These are phyloP conservation scores for Cyrtonyx montezumae DNA, from an alignment of 2,113 vertebrate genomes.

Conservation along the genomic window DNA sequence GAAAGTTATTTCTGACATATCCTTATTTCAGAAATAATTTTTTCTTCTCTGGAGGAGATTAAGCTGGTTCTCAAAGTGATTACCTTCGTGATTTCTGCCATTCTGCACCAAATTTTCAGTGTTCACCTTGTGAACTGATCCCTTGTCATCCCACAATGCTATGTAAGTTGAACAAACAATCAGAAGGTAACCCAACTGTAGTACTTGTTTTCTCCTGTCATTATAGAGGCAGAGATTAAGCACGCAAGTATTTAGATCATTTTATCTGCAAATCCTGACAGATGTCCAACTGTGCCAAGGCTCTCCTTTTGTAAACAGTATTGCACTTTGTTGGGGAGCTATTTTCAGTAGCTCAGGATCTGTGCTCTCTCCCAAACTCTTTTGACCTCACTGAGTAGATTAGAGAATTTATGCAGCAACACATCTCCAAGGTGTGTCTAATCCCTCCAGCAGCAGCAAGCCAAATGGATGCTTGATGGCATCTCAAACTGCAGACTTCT, in stretches of 20 bases:
- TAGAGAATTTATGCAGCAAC: background rate
- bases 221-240: background rate
- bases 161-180: background rate
- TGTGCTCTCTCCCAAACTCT: background rate
- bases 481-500: background rate
- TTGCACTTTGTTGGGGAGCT: background rate
- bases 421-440: background rate
- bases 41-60: background rate
- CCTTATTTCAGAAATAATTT: background rate
- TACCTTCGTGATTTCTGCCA: background rate
- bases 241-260: background rate
- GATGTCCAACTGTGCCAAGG: background rate
- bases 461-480: background rate
- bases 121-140: background rate
- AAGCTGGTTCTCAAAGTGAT: background rate
- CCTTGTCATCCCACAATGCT: background rate
- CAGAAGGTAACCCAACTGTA: accelerated
- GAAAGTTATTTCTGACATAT: background rate
- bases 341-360: background rate
- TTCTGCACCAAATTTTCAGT: background rate
- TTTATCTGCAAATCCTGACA: background rate
- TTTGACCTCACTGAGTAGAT: background rate
- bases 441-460: background rate
- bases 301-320: background rate
- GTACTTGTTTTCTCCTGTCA: background rate